Evolutionary conservation across 2,113 vertebrate genomes (phyloP).

Genomic region (Canis aureus): DNA sequence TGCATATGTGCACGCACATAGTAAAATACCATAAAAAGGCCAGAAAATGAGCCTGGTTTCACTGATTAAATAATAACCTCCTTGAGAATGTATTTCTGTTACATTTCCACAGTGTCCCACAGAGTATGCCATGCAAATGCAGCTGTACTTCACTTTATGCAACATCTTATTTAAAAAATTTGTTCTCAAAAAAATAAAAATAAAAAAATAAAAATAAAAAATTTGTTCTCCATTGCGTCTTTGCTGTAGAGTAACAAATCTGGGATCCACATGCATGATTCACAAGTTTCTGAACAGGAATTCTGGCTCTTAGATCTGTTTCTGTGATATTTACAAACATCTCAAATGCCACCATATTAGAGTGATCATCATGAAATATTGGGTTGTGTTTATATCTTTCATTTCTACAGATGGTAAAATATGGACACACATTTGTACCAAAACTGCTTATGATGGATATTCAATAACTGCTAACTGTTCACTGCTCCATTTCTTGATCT

Average conservation of each 20-base stretch:
- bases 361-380: constrained; percentile 56
- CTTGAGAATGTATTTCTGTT: not conserved
- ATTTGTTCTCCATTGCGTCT: not conserved
- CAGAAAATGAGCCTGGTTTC: not conserved
- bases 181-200: not conserved
- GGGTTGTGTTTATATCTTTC: constrained; percentile 58
- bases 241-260: not conserved
- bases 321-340: constrained; percentile 75
- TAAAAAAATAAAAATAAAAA: not conserved
- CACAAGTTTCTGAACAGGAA: constrained; percentile 62
- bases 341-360: constrained; percentile 77
- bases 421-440: constrained; percentile 65
- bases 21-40: not conserved
- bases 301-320: constrained; percentile 65
- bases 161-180: not conserved
- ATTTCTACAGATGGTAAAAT: constrained; percentile 76
- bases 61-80: not conserved
- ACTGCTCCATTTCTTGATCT: not conserved
- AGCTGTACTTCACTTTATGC: not conserved
- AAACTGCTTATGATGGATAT: constrained; percentile 41
- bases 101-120: not conserved
- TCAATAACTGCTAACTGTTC: not conserved
- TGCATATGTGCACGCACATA: not conserved
- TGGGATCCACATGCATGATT: constrained; percentile 42
- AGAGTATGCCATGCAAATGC: not conserved